Conservation (phyloP, 2,113 vertebrate species). For the Hystrix brachyura region DNA sequence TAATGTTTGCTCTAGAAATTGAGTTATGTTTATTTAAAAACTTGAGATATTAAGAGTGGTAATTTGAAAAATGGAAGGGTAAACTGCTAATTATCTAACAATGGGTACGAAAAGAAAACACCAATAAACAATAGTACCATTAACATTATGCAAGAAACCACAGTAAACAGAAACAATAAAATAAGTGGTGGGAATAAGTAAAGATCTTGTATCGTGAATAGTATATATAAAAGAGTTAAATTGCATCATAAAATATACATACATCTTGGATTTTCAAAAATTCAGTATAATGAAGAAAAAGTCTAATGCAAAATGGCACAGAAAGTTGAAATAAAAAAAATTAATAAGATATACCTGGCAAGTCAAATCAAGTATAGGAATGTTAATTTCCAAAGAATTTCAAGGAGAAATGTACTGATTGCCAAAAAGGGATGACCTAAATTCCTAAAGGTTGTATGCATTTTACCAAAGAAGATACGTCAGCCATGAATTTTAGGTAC, state of each 20-base stretch:
- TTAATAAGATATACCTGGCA: neutral
- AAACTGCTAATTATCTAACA: neutral
- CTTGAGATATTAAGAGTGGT: neutral
- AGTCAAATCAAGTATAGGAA: neutral
- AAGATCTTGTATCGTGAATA: neutral
- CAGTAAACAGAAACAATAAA: neutral
- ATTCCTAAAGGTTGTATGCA: neutral
- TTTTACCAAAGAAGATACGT: neutral
- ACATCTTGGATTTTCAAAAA: neutral
- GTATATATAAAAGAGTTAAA: neutral
- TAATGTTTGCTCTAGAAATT: neutral
- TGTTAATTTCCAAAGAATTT: conserved; percentile 32
- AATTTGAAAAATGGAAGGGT: neutral
- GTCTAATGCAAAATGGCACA: neutral
- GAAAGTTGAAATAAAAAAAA: conserved; percentile 14
- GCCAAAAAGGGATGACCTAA: neutral
- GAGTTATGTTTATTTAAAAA: neutral
- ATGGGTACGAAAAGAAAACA: neutral
- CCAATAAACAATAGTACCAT: neutral
- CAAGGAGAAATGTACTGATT: neutral
- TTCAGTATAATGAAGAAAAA: neutral
- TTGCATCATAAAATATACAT: neutral
- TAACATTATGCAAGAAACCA: neutral
- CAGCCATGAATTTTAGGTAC: neutral
- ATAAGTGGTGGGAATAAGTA: neutral